Conservation (phyloP, 1,140 invertebrate genomes). For the Choristoneura fumiferana region DNA sequence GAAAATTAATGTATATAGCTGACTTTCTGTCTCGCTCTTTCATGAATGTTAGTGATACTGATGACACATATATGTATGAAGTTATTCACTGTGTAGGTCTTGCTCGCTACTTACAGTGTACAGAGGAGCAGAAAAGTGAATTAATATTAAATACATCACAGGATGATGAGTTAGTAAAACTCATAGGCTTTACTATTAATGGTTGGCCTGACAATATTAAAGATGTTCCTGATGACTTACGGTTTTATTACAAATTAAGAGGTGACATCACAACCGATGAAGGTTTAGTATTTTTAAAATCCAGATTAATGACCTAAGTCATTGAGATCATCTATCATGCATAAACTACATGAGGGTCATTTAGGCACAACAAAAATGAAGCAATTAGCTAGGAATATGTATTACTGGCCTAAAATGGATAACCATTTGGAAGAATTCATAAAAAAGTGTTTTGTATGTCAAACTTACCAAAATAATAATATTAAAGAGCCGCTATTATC, state of each 20-base stretch:
- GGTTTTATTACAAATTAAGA: conserved; percentile 31
- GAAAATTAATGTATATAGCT: no score
- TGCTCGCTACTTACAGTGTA: no score
- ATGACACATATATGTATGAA: no score
- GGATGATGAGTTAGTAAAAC: conserved; percentile 27
- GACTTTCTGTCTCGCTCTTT: no score
- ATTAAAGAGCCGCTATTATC: conserved; percentile 40
- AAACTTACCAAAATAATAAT: conserved; percentile 37
- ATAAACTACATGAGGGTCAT: conserved; percentile 47
- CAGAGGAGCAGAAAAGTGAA: no score
- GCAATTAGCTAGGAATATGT: conserved; percentile 35
- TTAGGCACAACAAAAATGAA: conserved; percentile 29
- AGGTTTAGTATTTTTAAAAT: conserved; percentile 38
- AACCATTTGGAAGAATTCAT: conserved; percentile 39
- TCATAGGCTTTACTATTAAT: conserved; percentile 24
- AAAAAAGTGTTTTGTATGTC: conserved; percentile 39
- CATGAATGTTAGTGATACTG: no score
- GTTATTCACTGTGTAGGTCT: no score
- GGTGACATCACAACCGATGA: conserved; percentile 23
- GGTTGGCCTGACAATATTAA: conserved; percentile 28
- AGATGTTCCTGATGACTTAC: conserved; percentile 26
- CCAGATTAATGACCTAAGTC: conserved; percentile 40
- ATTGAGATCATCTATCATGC: conserved; percentile 37
- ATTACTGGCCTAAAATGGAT: conserved; percentile 48
- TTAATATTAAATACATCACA: no score